Percentiles rank a stretch among this genome's conserved stretches.
Conservation (phyloP, 2,888 invertebrate species). For the Drosophila testacea region DNA sequence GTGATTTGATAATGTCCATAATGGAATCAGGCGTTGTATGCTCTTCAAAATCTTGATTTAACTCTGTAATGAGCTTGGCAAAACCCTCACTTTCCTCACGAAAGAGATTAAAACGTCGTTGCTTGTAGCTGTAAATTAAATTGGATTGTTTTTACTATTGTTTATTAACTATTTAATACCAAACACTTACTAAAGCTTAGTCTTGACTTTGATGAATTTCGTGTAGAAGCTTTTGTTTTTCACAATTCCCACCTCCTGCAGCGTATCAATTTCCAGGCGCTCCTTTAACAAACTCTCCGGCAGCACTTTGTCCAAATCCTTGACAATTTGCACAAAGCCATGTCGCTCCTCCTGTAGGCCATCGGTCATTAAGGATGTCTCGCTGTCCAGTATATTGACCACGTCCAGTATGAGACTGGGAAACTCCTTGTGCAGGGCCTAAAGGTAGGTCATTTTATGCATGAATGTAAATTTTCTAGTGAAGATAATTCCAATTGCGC, state of each 20-base stretch:
- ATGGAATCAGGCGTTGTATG: conserved; percentile 88
- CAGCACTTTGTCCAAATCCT: conserved; percentile 92
- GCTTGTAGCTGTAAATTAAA: conserved; percentile 94
- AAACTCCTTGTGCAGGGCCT: conserved; percentile 92
- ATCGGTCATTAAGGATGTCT: conserved; percentile 88
- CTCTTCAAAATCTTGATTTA: conserved; percentile 91
- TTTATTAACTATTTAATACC: too few species aligned
- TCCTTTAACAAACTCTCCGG: conserved; percentile 96
- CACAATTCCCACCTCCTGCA: conserved; percentile 95
- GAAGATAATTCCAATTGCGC: too few species aligned
- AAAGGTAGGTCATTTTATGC: conserved; percentile 74
- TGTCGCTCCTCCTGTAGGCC: conserved; percentile 90
- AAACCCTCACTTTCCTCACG: conserved; percentile 99
- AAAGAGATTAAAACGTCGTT: conserved; percentile 99
- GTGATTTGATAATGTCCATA: conserved; percentile 95
- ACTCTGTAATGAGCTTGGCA: conserved; percentile 96
- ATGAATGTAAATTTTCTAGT: neutral
- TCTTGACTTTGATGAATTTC: conserved; percentile 98
- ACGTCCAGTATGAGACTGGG: conserved; percentile 94
- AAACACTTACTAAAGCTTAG: conserved; percentile 96
- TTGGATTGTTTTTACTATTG: neutral
- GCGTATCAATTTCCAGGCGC: conserved; percentile 95
- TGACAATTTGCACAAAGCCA: conserved; percentile 91
- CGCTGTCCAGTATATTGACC: conserved; percentile 93
- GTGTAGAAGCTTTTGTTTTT: conserved; percentile 96